Evolutionary conservation across 2,888 invertebrate species (phyloP), one percentile per base, ranked within the genome.

Genomic region (Oligia fasciuncula): DNA sequence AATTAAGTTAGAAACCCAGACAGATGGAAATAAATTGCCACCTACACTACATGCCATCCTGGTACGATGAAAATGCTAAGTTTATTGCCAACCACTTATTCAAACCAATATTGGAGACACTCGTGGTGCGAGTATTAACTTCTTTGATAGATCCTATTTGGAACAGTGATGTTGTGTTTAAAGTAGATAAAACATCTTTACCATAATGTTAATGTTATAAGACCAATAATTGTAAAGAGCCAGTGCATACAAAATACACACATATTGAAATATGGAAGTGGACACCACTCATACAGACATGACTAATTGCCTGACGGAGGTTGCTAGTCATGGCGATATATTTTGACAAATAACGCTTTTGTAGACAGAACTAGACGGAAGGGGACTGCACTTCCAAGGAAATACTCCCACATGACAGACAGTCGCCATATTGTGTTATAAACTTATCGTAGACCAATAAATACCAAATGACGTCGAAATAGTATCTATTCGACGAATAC

Each of bases 361-460:
- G 62, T 29, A 77, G 43, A 71, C 17, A 2, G 14, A 29, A 66
- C 54, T n/a, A 19, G 40, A 66, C 46, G 19, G 69, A 73, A 71
- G n/a, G n/a, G 5, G 66, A 57, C 60, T 70, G 60, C 62, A 62
- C 6, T 69, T 69, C 9, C 65, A 72, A 67, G n/a, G 65, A 73
- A 83, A 84, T 69, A 69, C 63, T 43, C 65, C 68, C 63, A 77
- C 65, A 67, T 63, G 49, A 51, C n/a, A 62, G 40, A 84, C 46
- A 23, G 43, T 51, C 57, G 57, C 62, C 66, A 67, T 84, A 63
- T 73, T 73, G 60, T 60, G 29, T 76, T 74, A 81, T 75, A 83
- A 65, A 86, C 60, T 72, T 86, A 86, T 73, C 68, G 54, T 65
- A 73, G 65, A 69, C 68, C n/a, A 86, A 83, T 83, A 80, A 76